Conservation (phyloP, 2,797 vertebrate species). For the Pangasius djambal region DNA sequence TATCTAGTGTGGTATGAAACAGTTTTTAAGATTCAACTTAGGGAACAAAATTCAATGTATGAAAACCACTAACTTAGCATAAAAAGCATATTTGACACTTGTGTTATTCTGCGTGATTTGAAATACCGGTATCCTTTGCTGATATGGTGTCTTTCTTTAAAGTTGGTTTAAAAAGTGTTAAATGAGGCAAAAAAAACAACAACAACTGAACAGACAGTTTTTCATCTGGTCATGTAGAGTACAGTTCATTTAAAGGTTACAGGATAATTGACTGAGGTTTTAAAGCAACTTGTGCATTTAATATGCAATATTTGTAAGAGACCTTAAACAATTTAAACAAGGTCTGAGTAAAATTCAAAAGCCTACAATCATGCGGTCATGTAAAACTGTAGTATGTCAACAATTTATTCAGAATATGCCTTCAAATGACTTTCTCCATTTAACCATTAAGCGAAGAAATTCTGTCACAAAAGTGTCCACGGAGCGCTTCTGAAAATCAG, state of each 20-base stretch:
- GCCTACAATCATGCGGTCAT: background rate
- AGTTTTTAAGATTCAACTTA: background rate
- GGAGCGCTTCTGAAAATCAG: background rate
- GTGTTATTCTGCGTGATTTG: background rate
- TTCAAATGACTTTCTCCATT: background rate
- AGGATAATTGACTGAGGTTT: background rate
- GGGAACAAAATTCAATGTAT: background rate
- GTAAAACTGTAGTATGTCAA: background rate
- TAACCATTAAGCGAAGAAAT: background rate
- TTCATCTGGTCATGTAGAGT: background rate
- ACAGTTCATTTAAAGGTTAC: background rate
- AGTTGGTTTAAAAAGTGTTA: background rate
- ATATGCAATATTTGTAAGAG: background rate
- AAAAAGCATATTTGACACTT: background rate
- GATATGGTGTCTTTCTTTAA: background rate
- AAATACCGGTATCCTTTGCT: background rate
- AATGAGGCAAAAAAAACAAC: background rate
- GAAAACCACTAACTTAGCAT: background rate
- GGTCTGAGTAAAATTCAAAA: background rate
- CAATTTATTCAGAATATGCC: background rate
- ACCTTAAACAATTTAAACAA: background rate
- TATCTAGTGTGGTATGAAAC: background rate
- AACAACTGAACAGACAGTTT: no score
- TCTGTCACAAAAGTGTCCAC: background rate
- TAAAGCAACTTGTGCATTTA: background rate